Percentiles rank a stretch among this genome's conserved stretches.
These are phyloP conservation scores for Ypsolopha sequella DNA, from an alignment of 2,888 invertebrate genomes.

Conservation along the genomic window DNA sequence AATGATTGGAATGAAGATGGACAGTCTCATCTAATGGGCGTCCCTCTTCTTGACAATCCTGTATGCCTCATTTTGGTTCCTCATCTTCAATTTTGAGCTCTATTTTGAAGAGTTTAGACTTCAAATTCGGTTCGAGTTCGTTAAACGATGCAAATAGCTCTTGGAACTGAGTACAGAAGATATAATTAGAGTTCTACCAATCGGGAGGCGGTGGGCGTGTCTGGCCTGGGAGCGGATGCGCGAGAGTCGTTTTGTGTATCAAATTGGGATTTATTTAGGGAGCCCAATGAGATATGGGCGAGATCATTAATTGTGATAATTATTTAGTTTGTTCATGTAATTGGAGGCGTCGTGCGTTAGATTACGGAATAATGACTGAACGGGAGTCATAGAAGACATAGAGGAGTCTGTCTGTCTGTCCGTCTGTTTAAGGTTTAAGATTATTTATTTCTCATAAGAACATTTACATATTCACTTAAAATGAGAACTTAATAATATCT, in stretches of 20 bases:
- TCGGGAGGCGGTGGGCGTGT: constrained; percentile 45
- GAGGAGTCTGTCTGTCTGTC: too few relatives aligned
- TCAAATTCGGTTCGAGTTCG: constrained; percentile 12
- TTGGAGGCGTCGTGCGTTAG: constrained; percentile 45
- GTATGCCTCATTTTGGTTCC: not conserved
- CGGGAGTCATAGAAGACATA: too few relatives aligned
- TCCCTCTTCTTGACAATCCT: constrained; percentile 17
- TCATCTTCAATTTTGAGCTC: not conserved
- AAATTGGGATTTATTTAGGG: constrained; percentile 57
- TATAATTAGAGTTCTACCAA: constrained; percentile 65
- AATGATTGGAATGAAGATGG: constrained; percentile 58
- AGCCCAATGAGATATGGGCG: constrained; percentile 45
- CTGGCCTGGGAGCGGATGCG: constrained; percentile 24
- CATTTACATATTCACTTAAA: too few relatives aligned
- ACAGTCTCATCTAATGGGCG: constrained; percentile 63
- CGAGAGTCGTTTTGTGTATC: constrained; percentile 35
- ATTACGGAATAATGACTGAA: not conserved
- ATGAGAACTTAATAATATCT: too few relatives aligned
- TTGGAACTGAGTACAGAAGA: constrained; percentile 35
- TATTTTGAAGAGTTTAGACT: not conserved
- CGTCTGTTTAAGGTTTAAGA: too few relatives aligned
- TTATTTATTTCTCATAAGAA: too few relatives aligned
- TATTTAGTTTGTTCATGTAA: constrained; percentile 63
- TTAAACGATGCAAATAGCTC: constrained; percentile 67
- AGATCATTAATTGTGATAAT: constrained; percentile 66